Conservation (phyloP, 2,888 invertebrate genomes). For the Tortricodes alternella region DNA sequence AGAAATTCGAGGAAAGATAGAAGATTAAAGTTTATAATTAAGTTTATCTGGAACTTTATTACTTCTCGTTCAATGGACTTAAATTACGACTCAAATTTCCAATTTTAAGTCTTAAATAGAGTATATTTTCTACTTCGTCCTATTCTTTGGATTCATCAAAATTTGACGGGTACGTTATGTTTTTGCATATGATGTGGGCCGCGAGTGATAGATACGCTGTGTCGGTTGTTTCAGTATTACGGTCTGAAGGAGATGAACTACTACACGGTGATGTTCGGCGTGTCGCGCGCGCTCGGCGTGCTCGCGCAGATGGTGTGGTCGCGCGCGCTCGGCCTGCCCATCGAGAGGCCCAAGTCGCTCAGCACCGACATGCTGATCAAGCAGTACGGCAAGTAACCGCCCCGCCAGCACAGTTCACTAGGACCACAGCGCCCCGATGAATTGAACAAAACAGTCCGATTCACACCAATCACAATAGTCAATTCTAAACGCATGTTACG, state of each 20-base stretch:
- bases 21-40: no score
- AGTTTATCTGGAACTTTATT: no score
- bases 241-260: conserved; percentile 96
- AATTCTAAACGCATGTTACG: conserved; percentile 39
- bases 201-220: no score
- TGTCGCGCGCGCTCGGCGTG: conserved; percentile 93
- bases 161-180: no score
- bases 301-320: conserved; percentile 93
- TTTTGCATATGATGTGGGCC: no score
- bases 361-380: conserved; percentile 85
- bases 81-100: no score
- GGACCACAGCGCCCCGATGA: background rate
- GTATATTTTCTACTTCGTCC: no score
- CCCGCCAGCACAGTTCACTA: background rate
- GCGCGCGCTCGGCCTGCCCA: conserved; percentile 91
- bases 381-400: conserved; percentile 64
- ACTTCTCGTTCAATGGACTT: no score
- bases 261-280: conserved; percentile 96
- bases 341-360: conserved; percentile 94
- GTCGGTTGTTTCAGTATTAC: conserved; percentile 85
- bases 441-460: conserved; percentile 44
- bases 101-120: no score
- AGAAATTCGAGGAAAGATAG: no score
- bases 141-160: no score
- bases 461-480: conserved; percentile 54